phyloP scores from a whole-genome alignment of 2,113 vertebrate genomes.

The Tetrax tetrax region DNA sequence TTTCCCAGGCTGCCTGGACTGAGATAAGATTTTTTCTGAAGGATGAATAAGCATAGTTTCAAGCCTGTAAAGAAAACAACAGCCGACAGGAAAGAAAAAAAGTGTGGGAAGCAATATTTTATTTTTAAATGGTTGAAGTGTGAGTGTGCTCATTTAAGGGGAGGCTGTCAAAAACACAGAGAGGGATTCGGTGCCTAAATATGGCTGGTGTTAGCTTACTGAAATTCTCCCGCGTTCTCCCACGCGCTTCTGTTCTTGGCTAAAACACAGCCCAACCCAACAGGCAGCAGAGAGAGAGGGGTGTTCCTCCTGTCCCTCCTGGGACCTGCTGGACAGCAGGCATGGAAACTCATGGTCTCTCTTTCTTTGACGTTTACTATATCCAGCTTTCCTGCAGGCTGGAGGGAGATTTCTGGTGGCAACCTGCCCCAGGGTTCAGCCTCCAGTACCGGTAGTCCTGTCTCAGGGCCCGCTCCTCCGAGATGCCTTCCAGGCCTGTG shows the following conservation, averaged over 20 bases:
- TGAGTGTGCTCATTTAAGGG: neutral
- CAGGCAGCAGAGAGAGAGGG: neutral
- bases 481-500: neutral
- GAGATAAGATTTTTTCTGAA: neutral
- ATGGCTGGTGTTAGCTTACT: neutral
- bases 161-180: neutral
- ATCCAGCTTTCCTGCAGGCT: neutral
- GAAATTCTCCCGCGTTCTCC: neutral
- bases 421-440: neutral
- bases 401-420: neutral
- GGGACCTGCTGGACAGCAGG: neutral
- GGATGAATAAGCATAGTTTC: neutral
- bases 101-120: neutral
- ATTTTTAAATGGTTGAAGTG: neutral
- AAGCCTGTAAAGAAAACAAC: neutral
- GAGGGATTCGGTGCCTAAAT: neutral
- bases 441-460: neutral
- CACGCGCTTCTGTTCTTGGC: neutral
- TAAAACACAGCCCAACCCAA: neutral
- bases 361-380: neutral
- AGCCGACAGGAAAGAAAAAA: neutral
- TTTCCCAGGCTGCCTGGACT: neutral
- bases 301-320: neutral
- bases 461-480: accelerated
- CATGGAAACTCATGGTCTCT: neutral